Evolutionary conservation across 2,888 invertebrate species (phyloP), one percentile per base, ranked within the genome.

Genomic region (Dryadula phaetusa): DNA sequence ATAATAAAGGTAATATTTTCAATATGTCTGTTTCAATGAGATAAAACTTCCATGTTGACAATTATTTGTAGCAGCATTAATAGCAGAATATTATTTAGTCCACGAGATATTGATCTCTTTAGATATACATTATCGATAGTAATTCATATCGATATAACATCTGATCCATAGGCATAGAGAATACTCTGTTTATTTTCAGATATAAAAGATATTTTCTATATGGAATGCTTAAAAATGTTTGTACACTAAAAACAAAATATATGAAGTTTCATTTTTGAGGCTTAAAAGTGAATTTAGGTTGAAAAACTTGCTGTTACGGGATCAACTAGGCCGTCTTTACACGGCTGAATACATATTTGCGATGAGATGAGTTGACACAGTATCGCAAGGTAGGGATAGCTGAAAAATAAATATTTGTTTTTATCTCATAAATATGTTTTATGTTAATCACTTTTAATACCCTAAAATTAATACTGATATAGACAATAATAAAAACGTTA

Each of bases 311-410:
- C 75, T 73, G 77, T 79, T 79, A 79, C 79, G 78, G 78, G 80
- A 81, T 81, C 77, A 81, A 81, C 81, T 81, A 78, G 82, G 83
- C 77, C 83, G 71, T 77, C 79, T 83, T 82, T 84, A 84, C 77
- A 79, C 74, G 74, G 72, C 70, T 69, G 77, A 75, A 81, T 77
- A 85, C 84, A 83, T 86, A 82, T 88, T 87, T 85, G 83, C 83
- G 71, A 75, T 73, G 79, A 85, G 83, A 86, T 86, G 86, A 86
- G 86, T 85, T 86, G 82, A 84, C 86, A 81, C 72, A 83, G 81
- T 75, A 75, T 60, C 44, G 56, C 56, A 56, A 62, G 37, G 68
- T 71, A 65, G 54, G 64, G 70, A 63, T 71, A 66, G 66, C 66
- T 62, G 67, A 63, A 72, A 77, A 72, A 69, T 71, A 34, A 63